These are phyloP conservation scores for Escarpia spicata DNA, from an alignment of 2,888 invertebrate species.

Conservation along the genomic window DNA sequence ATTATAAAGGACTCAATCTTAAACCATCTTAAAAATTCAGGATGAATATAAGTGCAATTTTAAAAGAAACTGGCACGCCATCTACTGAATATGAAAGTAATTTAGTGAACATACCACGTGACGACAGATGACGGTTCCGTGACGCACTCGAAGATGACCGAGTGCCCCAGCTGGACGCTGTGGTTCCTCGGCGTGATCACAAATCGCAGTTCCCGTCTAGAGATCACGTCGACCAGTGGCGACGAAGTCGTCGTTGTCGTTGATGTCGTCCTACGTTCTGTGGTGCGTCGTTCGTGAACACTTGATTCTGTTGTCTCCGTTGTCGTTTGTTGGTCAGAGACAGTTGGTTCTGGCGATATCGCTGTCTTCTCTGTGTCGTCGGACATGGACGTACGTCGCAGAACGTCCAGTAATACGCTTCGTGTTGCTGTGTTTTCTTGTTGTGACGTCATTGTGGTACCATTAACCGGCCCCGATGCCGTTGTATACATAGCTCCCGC, in stretches of 20 bases:
- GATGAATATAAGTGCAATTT: background rate
- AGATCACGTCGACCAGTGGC: background rate
- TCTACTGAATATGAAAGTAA: background rate
- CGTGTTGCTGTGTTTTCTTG: background rate
- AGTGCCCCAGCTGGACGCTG: background rate
- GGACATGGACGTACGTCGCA: background rate
- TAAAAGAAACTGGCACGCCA: background rate
- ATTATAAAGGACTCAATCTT: background rate
- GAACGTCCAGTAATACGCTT: background rate
- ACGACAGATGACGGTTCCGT: background rate
- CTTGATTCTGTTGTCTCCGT: background rate
- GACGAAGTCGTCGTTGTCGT: background rate
- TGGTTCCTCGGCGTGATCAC: background rate
- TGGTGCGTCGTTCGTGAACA: background rate
- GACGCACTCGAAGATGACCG: background rate
- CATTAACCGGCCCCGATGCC: background rate
- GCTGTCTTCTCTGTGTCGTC: too few species aligned
- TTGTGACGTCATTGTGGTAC: background rate
- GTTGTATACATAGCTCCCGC: background rate
- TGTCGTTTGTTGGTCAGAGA: too few species aligned
- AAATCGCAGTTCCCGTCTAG: background rate
- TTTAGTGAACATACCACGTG: background rate
- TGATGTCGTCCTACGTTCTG: background rate
- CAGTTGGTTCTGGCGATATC: too few species aligned
- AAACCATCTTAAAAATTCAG: background rate